phyloP scores from a whole-genome alignment of 1,140 invertebrate species.

The Pissodes strobi region DNA sequence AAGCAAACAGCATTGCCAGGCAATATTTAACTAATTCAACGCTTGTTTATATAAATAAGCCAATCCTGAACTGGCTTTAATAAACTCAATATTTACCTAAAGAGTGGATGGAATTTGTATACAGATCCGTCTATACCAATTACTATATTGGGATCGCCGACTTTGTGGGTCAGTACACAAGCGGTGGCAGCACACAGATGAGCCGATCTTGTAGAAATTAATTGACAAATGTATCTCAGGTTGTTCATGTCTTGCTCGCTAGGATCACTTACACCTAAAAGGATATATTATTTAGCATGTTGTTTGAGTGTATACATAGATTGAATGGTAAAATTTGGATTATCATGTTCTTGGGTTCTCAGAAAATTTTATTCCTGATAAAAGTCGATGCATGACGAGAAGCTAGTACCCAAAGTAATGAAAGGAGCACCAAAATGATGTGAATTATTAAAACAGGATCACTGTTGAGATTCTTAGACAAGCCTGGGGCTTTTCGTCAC shows the following conservation, averaged over 20 bases:
- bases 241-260: constrained; percentile 62
- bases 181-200: constrained; percentile 88
- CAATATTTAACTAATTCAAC: no score
- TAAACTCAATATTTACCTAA: constrained; percentile 56
- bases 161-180: constrained; percentile 79
- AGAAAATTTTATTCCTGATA: no score
- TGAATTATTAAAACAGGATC: no score
- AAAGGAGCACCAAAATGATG: no score
- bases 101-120: constrained; percentile 97
- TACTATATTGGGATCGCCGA: constrained; percentile 84
- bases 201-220: constrained; percentile 89
- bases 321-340: background rate
- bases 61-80: no score
- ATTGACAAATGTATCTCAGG: constrained; percentile 79
- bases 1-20: no score
- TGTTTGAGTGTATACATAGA: no score
- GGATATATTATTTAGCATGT: constrained; percentile 3
- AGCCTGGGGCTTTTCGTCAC: no score
- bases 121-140: constrained; percentile 98
- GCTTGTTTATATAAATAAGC: no score
- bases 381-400: no score
- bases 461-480: no score
- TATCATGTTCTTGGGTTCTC: background rate
- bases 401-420: no score
- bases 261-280: constrained; percentile 69